Percentiles rank a stretch among this genome's conserved stretches.
phyloP scores from a whole-genome alignment of 2,797 vertebrate species.

The Halcyon smyrnensis region DNA sequence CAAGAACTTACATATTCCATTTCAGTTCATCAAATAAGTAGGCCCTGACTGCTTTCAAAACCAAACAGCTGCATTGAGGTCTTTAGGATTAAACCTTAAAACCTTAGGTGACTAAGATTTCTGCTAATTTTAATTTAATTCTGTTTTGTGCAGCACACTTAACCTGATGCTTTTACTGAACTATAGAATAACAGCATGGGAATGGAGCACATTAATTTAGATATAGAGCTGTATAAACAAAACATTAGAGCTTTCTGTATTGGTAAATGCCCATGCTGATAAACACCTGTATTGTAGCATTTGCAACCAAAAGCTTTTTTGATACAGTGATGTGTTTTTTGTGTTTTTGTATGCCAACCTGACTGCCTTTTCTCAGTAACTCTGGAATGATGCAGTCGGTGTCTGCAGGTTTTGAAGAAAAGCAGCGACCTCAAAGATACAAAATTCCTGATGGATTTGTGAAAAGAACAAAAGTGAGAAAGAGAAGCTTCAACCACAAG shows the following conservation, averaged over 20 bases:
- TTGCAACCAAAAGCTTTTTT: neutral
- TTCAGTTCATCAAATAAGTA: neutral
- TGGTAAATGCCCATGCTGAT: neutral
- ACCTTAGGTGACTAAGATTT: neutral
- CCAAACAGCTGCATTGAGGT: neutral
- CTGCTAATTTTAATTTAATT: neutral
- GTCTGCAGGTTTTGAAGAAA: neutral
- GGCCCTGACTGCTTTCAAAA: neutral
- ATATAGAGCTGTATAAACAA: neutral
- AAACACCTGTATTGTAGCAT: neutral
- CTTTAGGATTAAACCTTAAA: slow-evolving; percentile 9
- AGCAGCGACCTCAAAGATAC: neutral
- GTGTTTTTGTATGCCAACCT: neutral
- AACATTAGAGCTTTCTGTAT: neutral
- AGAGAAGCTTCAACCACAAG: neutral
- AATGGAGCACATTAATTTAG: neutral
- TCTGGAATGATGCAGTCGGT: neutral
- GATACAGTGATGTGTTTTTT: accelerated
- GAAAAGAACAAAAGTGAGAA: neutral
- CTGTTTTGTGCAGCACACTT: neutral
- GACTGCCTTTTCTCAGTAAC: neutral
- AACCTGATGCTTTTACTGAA: neutral
- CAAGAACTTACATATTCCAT: neutral
- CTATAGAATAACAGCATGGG: neutral
- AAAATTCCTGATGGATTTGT: neutral